These are phyloP conservation scores for Brachynemurus nebulosus DNA, from an alignment of 2,888 invertebrate genomes.

Conservation along the genomic window DNA sequence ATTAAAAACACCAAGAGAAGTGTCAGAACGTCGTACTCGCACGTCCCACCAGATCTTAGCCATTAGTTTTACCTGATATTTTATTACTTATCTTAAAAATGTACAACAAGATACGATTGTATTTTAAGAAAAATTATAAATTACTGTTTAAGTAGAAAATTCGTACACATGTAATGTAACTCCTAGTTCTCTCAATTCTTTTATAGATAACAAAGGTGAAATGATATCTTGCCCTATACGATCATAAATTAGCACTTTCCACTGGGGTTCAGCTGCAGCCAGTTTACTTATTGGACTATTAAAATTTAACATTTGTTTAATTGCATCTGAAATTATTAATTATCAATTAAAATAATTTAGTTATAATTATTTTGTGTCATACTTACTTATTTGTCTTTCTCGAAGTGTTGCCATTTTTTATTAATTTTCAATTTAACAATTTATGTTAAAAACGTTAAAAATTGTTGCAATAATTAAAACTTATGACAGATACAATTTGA, in stretches of 20 bases:
- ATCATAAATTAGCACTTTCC: constrained; percentile 96
- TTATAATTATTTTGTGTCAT: neutral
- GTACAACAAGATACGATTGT: no score
- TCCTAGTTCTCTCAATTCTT: constrained; percentile 88
- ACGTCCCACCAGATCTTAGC: no score
- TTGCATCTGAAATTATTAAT: constrained; percentile 51
- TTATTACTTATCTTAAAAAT: neutral
- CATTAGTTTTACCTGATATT: neutral
- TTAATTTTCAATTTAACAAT: neutral
- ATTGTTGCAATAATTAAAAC: no score
- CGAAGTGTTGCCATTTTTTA: constrained; percentile 2
- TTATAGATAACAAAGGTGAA: constrained; percentile 89
- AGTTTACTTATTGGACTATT: constrained; percentile 68
- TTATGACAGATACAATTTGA: neutral
- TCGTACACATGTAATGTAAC: constrained; percentile 92
- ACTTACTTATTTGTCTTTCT: constrained; percentile 7
- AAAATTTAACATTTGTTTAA: constrained; percentile 92
- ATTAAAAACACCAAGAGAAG: no score
- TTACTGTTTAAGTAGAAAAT: neutral
- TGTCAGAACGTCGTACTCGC: no score
- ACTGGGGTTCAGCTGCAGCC: constrained; percentile 72
- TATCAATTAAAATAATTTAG: neutral
- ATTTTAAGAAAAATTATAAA: neutral
- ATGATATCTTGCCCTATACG: constrained; percentile 95
- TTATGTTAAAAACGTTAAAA: neutral